These are phyloP conservation scores for Drosophila subobscura DNA, from an alignment of 1,140 invertebrate species.

Conservation along the genomic window DNA sequence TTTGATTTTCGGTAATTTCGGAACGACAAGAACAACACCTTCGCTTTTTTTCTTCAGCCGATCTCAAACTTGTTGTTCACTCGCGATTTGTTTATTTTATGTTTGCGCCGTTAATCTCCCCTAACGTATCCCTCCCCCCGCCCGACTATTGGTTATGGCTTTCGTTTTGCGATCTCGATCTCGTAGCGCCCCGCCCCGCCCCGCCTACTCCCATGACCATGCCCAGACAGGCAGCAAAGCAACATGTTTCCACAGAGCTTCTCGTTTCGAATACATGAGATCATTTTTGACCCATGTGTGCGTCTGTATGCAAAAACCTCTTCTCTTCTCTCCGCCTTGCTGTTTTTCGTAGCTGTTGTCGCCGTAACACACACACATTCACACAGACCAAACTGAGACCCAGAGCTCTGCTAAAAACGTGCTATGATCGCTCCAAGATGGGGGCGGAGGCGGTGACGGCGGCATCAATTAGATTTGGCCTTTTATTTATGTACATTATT, in stretches of 20 bases:
- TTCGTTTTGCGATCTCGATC: constrained; percentile 63
- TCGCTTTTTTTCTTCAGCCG: constrained; percentile 68
- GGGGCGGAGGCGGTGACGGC: constrained; percentile 26
- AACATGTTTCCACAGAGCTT: constrained; percentile 55
- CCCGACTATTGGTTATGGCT: constrained; percentile 47
- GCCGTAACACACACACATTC: constrained; percentile 9
- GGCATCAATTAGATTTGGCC: constrained; percentile 72
- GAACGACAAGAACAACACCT: constrained; percentile 71
- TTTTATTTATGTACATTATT: constrained; percentile 74
- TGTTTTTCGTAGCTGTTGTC: constrained; percentile 30
- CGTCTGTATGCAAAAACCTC: constrained; percentile 67
- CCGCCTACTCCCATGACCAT: constrained; percentile 55
- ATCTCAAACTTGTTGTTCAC: constrained; percentile 68
- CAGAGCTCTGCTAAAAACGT: constrained; percentile 56
- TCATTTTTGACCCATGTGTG: constrained; percentile 61
- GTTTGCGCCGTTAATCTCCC: constrained; percentile 39
- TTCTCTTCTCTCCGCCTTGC: constrained; percentile 5
- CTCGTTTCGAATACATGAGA: constrained; percentile 67
- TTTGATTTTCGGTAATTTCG: constrained; percentile 69
- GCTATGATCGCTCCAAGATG: constrained; percentile 49
- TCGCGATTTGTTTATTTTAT: constrained; percentile 75
- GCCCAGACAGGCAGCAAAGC: constrained; percentile 43
- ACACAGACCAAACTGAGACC: constrained; percentile 27
- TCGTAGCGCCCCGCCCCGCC: constrained; percentile 18
- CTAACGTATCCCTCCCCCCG: constrained; percentile 9